phyloP scores from a whole-genome alignment of 2,797 vertebrate species.

The Sphenodon punctatus region DNA sequence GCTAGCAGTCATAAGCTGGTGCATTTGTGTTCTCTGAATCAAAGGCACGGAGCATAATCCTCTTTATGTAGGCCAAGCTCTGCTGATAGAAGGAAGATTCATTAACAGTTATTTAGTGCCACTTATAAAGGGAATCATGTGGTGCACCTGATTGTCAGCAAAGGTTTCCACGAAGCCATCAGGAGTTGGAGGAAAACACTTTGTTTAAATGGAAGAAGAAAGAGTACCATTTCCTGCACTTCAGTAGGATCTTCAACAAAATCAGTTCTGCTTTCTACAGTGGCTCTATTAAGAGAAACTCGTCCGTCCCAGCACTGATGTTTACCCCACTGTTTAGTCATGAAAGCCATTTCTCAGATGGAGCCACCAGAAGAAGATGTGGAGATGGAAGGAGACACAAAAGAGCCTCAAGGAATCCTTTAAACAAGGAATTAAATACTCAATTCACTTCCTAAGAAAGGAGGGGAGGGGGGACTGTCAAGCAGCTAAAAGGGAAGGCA shows the following conservation, averaged over 20 bases:
- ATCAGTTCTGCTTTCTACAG: slow-evolving; percentile 43
- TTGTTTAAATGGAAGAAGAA: not conserved
- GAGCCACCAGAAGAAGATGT: slow-evolving; percentile 35
- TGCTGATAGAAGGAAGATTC: slow-evolving; percentile 60
- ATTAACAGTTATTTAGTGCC: slow-evolving; percentile 58
- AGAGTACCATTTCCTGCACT: not conserved
- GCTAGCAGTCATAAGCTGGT: slow-evolving; percentile 31
- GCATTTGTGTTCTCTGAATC: slow-evolving; percentile 41
- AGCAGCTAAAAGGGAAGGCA: slow-evolving; percentile 42
- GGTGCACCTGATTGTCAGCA: slow-evolving; percentile 33
- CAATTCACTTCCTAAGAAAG: slow-evolving; percentile 53
- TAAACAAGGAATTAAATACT: slow-evolving; percentile 47
- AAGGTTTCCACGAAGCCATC: slow-evolving; percentile 35
- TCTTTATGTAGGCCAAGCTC: slow-evolving; percentile 47
- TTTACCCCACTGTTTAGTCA: slow-evolving; percentile 42
- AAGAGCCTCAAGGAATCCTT: too few species aligned
- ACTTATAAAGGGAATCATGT: slow-evolving; percentile 36
- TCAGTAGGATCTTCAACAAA: slow-evolving; percentile 48
- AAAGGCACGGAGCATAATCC: slow-evolving; percentile 47
- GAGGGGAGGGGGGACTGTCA: slow-evolving; percentile 33
- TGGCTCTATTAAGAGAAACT: slow-evolving; percentile 43
- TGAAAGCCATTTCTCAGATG: slow-evolving; percentile 54
- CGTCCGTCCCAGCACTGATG: slow-evolving; percentile 43
- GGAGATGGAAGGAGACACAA: slow-evolving; percentile 32
- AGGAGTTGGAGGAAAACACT: slow-evolving; percentile 36